Percentiles rank a stretch among this genome's conserved stretches.
These are phyloP conservation scores for Nemurella pictetii DNA, from an alignment of 2,888 invertebrate species.

Conservation along the genomic window DNA sequence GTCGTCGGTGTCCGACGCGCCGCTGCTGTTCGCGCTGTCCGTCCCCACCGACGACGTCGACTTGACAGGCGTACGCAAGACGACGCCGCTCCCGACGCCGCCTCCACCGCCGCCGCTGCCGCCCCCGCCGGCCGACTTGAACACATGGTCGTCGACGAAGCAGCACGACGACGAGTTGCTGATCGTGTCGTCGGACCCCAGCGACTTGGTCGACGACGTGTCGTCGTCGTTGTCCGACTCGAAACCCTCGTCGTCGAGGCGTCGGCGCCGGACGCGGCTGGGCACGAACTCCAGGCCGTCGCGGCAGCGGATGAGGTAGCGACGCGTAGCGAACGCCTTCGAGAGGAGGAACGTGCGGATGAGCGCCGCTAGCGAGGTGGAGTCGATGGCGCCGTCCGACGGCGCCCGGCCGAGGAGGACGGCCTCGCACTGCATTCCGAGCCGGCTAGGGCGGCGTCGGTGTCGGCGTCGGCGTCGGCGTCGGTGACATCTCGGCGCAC, in stretches of 20 bases:
- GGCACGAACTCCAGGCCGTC: slow-evolving; percentile 35
- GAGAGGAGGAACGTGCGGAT: slow-evolving; percentile 40
- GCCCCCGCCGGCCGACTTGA: slow-evolving; percentile 37
- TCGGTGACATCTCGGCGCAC: background rate
- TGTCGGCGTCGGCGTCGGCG: background rate
- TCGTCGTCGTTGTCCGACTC: slow-evolving; percentile 54
- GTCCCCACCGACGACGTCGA: slow-evolving; percentile 37
- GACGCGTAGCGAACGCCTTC: slow-evolving; percentile 18
- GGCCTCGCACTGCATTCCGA: slow-evolving; percentile 43
- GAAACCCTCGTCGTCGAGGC: slow-evolving; percentile 53
- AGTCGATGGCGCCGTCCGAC: slow-evolving; percentile 45
- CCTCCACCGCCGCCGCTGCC: slow-evolving; percentile 31
- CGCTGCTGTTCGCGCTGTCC: slow-evolving; percentile 47
- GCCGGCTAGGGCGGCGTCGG: background rate
- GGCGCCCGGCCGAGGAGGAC: slow-evolving; percentile 44
- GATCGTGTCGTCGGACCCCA: slow-evolving; percentile 42
- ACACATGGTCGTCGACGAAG: slow-evolving; percentile 42
- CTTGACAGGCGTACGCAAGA: slow-evolving; percentile 29
- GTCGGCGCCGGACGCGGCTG: slow-evolving; percentile 13
- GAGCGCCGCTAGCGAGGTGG: slow-evolving; percentile 43
- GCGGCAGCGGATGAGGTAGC: slow-evolving; percentile 35
- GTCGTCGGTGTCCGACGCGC: slow-evolving; percentile 46
- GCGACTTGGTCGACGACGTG: slow-evolving; percentile 44
- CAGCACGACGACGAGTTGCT: slow-evolving; percentile 42
- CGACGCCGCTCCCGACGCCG: slow-evolving; percentile 25